Conservation (phyloP, 64 coral and sea anemone genomes). For the Montipora foliosa region DNA sequence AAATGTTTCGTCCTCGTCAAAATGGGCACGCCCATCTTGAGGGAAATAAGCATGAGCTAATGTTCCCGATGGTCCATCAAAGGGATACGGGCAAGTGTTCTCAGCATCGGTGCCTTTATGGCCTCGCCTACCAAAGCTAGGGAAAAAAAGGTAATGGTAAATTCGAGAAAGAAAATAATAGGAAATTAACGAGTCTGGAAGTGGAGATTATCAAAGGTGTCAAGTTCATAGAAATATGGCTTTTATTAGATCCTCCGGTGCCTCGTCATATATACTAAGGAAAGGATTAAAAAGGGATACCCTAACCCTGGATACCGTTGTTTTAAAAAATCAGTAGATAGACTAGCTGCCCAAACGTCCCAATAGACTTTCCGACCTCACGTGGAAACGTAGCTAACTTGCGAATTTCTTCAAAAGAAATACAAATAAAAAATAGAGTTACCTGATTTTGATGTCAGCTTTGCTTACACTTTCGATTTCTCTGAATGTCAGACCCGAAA, state of each 20-base stretch:
- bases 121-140: conserved; percentile 55
- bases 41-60: conserved; percentile 75
- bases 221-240: too few species aligned
- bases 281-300: too few species aligned
- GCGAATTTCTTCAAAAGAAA: not conserved
- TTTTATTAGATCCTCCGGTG: too few species aligned
- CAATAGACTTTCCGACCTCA: too few species aligned
- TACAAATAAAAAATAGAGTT: not conserved
- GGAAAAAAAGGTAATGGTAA: not conserved
- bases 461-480: not conserved
- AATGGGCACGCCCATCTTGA: conserved; percentile 61
- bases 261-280: too few species aligned
- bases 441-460: conserved; percentile 79
- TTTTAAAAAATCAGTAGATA: too few species aligned
- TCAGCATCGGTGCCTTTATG: conserved; percentile 40
- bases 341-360: too few species aligned
- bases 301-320: too few species aligned
- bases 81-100: conserved; percentile 35
- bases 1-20: conserved; percentile 67
- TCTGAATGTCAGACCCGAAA: conserved; percentile 17
- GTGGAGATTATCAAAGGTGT: too few species aligned
- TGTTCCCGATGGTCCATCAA: conserved; percentile 44
- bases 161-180: too few species aligned
- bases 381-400: not conserved
- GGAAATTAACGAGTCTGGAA: too few species aligned